Evolutionary conservation across 2,888 invertebrate species (phyloP).

Genomic region (Pristionchus maxplancki): DNA sequence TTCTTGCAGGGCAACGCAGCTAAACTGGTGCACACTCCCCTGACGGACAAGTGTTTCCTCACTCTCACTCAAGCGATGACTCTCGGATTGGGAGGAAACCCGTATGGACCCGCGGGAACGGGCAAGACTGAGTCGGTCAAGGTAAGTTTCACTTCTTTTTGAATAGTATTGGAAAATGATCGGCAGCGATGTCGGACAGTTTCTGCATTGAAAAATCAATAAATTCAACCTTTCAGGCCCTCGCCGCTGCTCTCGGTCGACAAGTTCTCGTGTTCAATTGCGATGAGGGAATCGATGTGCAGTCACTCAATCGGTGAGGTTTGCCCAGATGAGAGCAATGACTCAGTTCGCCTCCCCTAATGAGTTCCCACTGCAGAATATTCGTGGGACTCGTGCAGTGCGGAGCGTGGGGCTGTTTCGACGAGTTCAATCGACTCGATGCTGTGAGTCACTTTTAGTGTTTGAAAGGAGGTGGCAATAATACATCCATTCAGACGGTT

Average conservation of each 20-base stretch:
- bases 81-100: constrained; percentile 97
- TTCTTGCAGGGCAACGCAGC: constrained; percentile 86
- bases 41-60: constrained; percentile 97
- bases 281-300: constrained; percentile 96
- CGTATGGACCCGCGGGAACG: constrained; percentile 98
- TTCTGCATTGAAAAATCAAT: neutral
- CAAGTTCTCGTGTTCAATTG: constrained; percentile 91
- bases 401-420: constrained; percentile 98
- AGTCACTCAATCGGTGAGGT: constrained; percentile 85
- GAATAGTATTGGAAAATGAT: neutral
- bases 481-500: constrained; percentile 82
- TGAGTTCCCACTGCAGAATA: constrained; percentile 81
- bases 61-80: constrained; percentile 96
- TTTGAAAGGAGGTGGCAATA: no score
- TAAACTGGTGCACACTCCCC: constrained; percentile 93
- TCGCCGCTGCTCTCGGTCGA: constrained; percentile 54
- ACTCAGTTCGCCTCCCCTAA: no score
- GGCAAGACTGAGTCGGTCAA: constrained; percentile 99
- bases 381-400: constrained; percentile 90
- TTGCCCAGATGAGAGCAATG: neutral
- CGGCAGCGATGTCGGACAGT: neutral
- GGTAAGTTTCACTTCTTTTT: constrained; percentile 78
- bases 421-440: constrained; percentile 97
- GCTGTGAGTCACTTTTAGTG: constrained; percentile 81
- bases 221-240: constrained; percentile 42